A percentile compares a stretch with the other conserved stretches of the same genome.
Evolutionary conservation across 2,113 vertebrate species (phyloP).

Genomic region (Cervus canadensis): DNA sequence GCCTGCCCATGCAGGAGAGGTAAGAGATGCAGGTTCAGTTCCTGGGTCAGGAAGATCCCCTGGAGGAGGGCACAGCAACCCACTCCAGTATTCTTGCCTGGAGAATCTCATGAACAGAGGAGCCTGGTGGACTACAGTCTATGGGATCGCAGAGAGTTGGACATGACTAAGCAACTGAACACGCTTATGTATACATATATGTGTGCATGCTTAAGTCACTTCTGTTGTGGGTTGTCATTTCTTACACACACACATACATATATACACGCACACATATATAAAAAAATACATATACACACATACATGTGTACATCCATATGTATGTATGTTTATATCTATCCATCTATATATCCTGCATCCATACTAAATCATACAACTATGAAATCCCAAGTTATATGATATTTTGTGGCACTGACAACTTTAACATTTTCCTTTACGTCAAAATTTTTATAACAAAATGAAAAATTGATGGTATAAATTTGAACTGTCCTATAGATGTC

Average conservation of each 20-base stretch:
- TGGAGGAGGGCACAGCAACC: neutral
- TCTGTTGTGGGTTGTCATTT: neutral
- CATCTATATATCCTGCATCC: neutral
- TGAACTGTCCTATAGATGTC: neutral
- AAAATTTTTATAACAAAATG: conserved; percentile 3
- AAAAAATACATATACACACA: neutral
- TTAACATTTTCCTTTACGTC: neutral
- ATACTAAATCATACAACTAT: neutral
- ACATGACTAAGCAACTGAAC: neutral
- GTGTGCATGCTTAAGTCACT: neutral
- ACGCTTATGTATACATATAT: too few species aligned
- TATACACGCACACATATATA: neutral
- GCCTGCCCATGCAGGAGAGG: neutral
- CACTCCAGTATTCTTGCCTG: neutral
- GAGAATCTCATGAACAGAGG: neutral
- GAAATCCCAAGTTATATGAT: neutral
- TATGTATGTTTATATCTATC: neutral
- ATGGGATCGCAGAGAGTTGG: neutral
- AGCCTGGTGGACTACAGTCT: neutral
- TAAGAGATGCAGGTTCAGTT: neutral
- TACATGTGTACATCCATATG: neutral
- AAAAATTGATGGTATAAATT: neutral
- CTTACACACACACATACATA: neutral
- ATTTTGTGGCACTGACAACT: neutral
- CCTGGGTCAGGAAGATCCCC: neutral